Base-by-base conservation (phyloP, 2,113 vertebrate species). In the Pseudorasbora parva region DNA sequence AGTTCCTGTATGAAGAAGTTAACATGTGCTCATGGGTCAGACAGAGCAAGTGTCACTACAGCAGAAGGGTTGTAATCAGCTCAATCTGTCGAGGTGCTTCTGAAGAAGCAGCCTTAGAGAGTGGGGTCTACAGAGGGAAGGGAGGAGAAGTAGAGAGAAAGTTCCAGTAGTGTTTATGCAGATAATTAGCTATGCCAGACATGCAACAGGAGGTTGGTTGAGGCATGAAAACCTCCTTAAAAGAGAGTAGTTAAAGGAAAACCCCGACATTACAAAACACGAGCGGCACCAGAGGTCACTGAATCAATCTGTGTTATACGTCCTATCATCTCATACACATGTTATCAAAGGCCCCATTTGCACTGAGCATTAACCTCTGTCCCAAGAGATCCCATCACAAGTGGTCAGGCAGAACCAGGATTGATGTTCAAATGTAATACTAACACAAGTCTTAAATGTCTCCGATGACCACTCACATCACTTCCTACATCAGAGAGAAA, bases 41-140 rank as follows among this genome's bases (percentile, higher is more conserved):
- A 77, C 74, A 23, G 19, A 19, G 74, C n/a, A 21, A 60, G 37
- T 27, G n/a, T 60, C 33, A 27, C 75, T 60, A 43, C 2, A 41
- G 51, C 74, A 37, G 74, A 6, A 77, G 30, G 74, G 1, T 37
- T 56, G 10, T 45, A 78, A 78, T 60, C 56, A 60, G 37, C 56
- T 78, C 33, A 25, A 78, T 78, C 75, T 78, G 75, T 76, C 25
- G 30, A n/a, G 51, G 1, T 76, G 51, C 51, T 77, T 37, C n/a
- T 77, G 74, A 57, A 57, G 30, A 77, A 57, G 30, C 11, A 0
- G 45, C 43, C 30, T 30, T 43, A 81, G 10, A 19, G 71, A 82
- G 27, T 15, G 15, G n/a, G 12, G n/a, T 45, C 14, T 54, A 41
- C 54, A 78, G 33, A 78, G 33, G n/a, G 54, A 78, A 64, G 59